Percentiles rank a stretch among this genome's conserved stretches.
These are phyloP conservation scores for Thysanoteuthis rhombus DNA, from an alignment of 2,888 invertebrate species.

Conservation along the genomic window DNA sequence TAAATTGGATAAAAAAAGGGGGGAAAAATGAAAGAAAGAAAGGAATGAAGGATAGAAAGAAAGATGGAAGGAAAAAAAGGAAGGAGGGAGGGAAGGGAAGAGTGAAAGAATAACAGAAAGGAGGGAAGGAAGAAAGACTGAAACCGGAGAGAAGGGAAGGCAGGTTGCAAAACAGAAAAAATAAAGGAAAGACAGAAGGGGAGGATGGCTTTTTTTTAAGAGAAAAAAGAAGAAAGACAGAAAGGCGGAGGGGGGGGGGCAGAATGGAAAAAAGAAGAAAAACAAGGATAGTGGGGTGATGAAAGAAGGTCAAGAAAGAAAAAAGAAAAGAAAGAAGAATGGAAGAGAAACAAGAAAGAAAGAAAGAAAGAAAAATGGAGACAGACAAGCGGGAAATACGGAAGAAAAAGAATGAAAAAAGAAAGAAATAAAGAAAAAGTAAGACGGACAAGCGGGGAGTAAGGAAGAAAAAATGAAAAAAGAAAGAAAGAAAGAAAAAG, in stretches of 20 bases:
- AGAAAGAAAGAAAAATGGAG: neutral
- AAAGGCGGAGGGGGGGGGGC: no score
- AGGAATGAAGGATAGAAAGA: no score
- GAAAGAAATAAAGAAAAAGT: neutral
- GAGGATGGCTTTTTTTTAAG: neutral
- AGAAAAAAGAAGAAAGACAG: no score
- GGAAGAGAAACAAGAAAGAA: neutral
- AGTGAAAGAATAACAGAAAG: neutral
- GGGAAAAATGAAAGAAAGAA: no score
- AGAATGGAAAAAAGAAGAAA: no score
- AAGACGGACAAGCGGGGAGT: neutral
- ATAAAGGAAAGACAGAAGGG: neutral
- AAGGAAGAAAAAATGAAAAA: neutral
- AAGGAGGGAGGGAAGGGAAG: neutral
- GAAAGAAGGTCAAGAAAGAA: neutral
- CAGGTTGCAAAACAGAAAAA: no score
- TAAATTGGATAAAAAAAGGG: no score
- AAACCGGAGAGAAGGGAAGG: neutral
- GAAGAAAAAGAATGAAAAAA: neutral
- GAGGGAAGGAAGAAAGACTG: neutral
- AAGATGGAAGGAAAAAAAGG: neutral
- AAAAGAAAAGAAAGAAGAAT: neutral
- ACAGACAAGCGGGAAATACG: neutral
- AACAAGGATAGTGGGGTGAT: neutral
- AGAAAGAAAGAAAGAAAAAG: neutral